Base-by-base conservation (phyloP, 1,140 invertebrate genomes). In the Mercenaria mercenaria region DNA sequence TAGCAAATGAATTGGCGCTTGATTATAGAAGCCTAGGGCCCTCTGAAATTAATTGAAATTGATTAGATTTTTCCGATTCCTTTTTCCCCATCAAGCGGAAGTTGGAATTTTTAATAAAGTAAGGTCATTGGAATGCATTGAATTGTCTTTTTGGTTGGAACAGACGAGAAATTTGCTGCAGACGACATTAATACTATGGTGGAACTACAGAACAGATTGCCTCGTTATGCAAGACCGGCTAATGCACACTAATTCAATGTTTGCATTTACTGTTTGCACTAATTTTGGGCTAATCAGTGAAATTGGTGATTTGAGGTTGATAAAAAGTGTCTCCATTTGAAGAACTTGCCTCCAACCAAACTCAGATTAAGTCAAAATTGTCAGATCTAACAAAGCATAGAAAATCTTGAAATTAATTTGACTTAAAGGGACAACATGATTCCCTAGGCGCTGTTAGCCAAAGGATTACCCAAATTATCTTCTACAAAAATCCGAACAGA, bases 11-110 rank as follows among this genome's bases (percentile, higher is more conserved):
- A 85, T 85, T 85, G 83, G 61, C 83, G 47, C 61, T 76, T 72
- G 83, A 85, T 85, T 72, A 85, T 85, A 85, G 37, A n/a, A 67
- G 83, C 83, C 67, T 52, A 26, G 50, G 67, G 83, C 64, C 41
- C 34, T n/a, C 67, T 85, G 83, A 85, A 85, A 85, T 85, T 85
- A 85, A 85, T 85, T 85, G 83, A 85, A 85, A 85, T 85, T 85
- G 83, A 85, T 85, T 85, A 74, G 83, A 85, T 85, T 85, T 47
- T 84, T 74, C 67, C 67, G 83, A 64, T 85, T 76, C 59, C 83
- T 50, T 85, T 41, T 20, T 50, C 83, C n/a, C 50, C 83, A 69
- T 85, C 83, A 72, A 72, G 83, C 39, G 83, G 50, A 85, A 34
- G 64, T 74, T 85, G 61, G 81, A 50, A 69, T 83, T 79, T 85